Evolutionary conservation across 2,888 invertebrate species (phyloP).

Genomic region (Amaurobius ferox): DNA sequence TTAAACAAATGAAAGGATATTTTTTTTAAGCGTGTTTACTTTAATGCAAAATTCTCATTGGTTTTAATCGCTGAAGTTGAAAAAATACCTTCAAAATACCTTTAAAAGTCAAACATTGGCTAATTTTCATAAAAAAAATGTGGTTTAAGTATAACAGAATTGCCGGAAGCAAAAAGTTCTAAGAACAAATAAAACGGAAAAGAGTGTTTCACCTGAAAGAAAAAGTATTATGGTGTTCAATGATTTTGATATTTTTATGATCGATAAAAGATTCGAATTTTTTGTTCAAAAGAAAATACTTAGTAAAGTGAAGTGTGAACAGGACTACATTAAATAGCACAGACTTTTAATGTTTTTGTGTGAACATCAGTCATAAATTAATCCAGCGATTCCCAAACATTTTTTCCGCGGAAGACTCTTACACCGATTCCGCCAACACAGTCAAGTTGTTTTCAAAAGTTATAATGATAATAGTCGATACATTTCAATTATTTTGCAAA

Average conservation of each 20-base stretch:
- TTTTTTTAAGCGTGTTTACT: conserved; percentile 12
- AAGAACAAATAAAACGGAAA: background rate
- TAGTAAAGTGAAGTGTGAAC: background rate
- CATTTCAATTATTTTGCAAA: too few relatives aligned
- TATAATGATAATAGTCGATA: too few relatives aligned
- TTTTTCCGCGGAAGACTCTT: too few relatives aligned
- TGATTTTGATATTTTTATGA: background rate
- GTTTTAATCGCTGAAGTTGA: background rate
- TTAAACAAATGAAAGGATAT: background rate
- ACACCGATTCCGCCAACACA: too few relatives aligned
- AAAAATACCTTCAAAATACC: background rate
- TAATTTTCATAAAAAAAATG: background rate
- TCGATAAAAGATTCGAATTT: background rate
- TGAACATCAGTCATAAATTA: background rate
- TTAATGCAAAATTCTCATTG: conserved; percentile 11
- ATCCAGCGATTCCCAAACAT: background rate
- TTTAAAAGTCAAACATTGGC: conserved; percentile 14
- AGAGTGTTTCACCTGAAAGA: conserved; percentile 8
- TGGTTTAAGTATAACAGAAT: conserved; percentile 7
- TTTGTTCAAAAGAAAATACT: background rate
- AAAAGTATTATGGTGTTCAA: background rate
- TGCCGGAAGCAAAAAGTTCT: conserved; percentile 16
- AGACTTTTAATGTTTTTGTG: background rate
- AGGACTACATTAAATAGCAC: conserved; percentile 10
- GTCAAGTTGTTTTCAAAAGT: too few relatives aligned